Evolutionary conservation across 2,797 vertebrate species (phyloP).

Genomic region (Scolopax rusticola): DNA sequence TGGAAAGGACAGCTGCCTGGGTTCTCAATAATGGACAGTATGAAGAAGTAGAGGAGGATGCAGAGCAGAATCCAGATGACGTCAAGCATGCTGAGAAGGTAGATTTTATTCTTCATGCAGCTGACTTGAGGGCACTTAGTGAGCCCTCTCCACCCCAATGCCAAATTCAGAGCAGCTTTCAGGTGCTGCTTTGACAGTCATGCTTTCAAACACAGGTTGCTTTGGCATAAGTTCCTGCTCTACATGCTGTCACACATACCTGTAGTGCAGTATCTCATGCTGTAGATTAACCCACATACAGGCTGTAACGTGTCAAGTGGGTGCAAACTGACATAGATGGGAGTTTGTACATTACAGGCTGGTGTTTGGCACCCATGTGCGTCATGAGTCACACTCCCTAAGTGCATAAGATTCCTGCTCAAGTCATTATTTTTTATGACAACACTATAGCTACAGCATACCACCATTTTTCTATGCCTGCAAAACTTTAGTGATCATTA

Average conservation of each 20-base stretch:
- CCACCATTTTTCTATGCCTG: neutral
- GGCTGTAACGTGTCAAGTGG: neutral
- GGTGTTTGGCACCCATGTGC: neutral
- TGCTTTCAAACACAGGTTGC: neutral
- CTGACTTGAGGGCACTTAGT: neutral
- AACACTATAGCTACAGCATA: neutral
- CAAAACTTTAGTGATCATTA: neutral
- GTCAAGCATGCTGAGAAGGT: slow-evolving; percentile 91
- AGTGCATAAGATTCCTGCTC: neutral
- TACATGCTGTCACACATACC: neutral
- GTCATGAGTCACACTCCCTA: neutral
- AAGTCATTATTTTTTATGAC: neutral
- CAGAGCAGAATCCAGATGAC: slow-evolving; percentile 82
- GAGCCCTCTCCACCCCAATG: neutral
- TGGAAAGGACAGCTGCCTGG: slow-evolving; percentile 97
- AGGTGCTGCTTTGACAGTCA: neutral
- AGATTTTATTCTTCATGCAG: neutral
- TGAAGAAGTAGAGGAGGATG: slow-evolving; percentile 85
- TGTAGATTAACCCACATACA: neutral
- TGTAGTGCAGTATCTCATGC: neutral
- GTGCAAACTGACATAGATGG: neutral
- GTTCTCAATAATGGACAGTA: slow-evolving; percentile 95
- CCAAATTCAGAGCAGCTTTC: fast-evolving
- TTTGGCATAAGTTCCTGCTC: neutral
- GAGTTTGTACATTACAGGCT: neutral